Evolutionary conservation across 1,140 invertebrate genomes (phyloP), one percentile per base, ranked within the genome.

Genomic region (Cecropterus lyciades): DNA sequence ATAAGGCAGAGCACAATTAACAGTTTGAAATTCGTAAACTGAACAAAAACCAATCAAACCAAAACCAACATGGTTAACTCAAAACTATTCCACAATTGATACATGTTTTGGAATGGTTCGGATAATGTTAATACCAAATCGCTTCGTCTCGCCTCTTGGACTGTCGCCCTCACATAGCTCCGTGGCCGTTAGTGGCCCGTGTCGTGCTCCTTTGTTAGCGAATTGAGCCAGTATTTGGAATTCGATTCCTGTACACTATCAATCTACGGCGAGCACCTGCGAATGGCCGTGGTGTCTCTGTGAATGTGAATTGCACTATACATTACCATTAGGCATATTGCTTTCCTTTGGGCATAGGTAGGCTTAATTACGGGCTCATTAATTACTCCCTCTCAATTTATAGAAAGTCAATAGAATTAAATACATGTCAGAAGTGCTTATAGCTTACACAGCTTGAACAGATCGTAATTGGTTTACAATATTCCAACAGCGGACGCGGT

Each of bases 191-290:
- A 60, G 45, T 43, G 45, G 55, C 4, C 55, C 55, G 56, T 60
- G 56, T 48, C 27, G 13, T 33, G 43, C 43, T 60, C 43, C 56
- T 60, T 60, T 60, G 56, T 60, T 60, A 60, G 56, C 27, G 56
- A 60, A 60, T 60, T 30, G 56, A 60, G 43, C 56, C 43, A 60
- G 24, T 57, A 57, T 57, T 57, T 46, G 55, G 55, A 57, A 57
- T 57, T 57, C 55, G 55, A 57, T 45, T 57, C 42, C 40, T 46
- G 51, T 53, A 53, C 30, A 53, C 55, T 57, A 57, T 57, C 55
- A 57, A 57, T 57, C 55, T 46, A 43, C 20, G n/a, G 40, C 40
- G 24, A 33, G 13, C 40, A 57, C 40, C 55, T 57, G 56, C 20
- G 40, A 45, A 55, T 55, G 33, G 52, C 33, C 33, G 52, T 33